Evolutionary conservation across 2,888 invertebrate genomes (phyloP).

Genomic region (Sarcophaga carnaria): DNA sequence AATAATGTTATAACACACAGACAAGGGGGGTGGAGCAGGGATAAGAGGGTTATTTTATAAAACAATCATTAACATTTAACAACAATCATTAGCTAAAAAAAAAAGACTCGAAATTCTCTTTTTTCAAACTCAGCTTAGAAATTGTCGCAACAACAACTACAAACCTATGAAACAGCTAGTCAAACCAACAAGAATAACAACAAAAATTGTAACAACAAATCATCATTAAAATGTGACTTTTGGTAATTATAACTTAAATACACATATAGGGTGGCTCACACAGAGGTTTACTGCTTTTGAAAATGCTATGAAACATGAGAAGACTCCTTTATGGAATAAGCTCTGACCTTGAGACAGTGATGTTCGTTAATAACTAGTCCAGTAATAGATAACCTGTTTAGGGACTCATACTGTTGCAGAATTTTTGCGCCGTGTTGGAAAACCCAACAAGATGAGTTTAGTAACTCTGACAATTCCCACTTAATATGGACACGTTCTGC

Average conservation of each 20-base stretch:
- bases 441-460: no score
- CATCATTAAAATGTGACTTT: conserved; percentile 53
- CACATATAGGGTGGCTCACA: not conserved
- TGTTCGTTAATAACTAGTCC: no score
- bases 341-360: no score
- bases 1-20: not conserved
- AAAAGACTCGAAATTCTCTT: conserved; percentile 35
- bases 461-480: no score
- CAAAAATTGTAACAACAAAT: conserved; percentile 21
- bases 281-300: not conserved
- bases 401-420: no score
- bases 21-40: not conserved
- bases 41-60: not conserved
- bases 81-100: conserved; percentile 36
- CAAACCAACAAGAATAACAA: conserved; percentile 5
- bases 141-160: conserved; percentile 18
- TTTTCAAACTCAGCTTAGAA: conserved; percentile 11
- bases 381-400: no score
- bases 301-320: no score
- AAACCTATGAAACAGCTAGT: not conserved
- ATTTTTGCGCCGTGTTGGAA: no score
- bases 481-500: no score
- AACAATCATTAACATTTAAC: not conserved
- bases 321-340: no score
- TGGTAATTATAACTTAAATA: conserved; percentile 41